Conservation (phyloP, 2,888 invertebrate species). For the Pheosia tremula region DNA sequence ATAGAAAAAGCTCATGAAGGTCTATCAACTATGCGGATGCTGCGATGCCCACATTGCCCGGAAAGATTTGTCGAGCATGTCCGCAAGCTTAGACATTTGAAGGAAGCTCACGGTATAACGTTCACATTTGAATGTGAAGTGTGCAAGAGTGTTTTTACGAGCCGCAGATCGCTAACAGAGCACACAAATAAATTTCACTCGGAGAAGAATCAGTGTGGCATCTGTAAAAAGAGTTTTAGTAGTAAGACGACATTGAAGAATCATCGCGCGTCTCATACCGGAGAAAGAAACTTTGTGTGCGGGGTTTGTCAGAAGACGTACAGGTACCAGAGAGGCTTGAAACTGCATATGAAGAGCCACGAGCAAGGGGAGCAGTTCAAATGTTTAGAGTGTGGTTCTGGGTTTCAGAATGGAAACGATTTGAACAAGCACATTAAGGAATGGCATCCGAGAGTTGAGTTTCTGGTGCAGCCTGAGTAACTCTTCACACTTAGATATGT, state of each 20-base stretch:
- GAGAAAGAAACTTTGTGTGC: slow-evolving; percentile 64
- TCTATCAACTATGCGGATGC: slow-evolving; percentile 55
- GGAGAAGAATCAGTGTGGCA: slow-evolving; percentile 71
- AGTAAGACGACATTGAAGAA: slow-evolving; percentile 61
- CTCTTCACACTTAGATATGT: no score
- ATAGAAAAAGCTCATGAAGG: slow-evolving; percentile 64
- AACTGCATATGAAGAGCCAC: slow-evolving; percentile 69
- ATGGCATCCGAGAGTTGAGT: slow-evolving; percentile 49
- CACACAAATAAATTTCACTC: slow-evolving; percentile 69
- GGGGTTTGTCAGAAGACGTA: slow-evolving; percentile 78
- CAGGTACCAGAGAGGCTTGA: slow-evolving; percentile 72
- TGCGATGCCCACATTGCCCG: slow-evolving; percentile 62
- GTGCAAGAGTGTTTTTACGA: slow-evolving; percentile 61
- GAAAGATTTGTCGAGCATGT: slow-evolving; percentile 69
- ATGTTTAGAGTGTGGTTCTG: slow-evolving; percentile 56
- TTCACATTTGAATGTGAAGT: slow-evolving; percentile 64
- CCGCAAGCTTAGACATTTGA: slow-evolving; percentile 66
- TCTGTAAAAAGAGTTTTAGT: slow-evolving; percentile 78
- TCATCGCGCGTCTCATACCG: slow-evolving; percentile 64
- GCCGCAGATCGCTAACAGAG: slow-evolving; percentile 59
- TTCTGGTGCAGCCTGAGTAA: no score
- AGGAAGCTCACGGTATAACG: slow-evolving; percentile 61
- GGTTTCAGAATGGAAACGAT: slow-evolving; percentile 50
- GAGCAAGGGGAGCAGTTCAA: slow-evolving; percentile 43
- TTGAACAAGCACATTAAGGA: slow-evolving; percentile 62